These are phyloP conservation scores for Melanostoma scalare DNA, from an alignment of 2,888 invertebrate genomes.

Conservation along the genomic window DNA sequence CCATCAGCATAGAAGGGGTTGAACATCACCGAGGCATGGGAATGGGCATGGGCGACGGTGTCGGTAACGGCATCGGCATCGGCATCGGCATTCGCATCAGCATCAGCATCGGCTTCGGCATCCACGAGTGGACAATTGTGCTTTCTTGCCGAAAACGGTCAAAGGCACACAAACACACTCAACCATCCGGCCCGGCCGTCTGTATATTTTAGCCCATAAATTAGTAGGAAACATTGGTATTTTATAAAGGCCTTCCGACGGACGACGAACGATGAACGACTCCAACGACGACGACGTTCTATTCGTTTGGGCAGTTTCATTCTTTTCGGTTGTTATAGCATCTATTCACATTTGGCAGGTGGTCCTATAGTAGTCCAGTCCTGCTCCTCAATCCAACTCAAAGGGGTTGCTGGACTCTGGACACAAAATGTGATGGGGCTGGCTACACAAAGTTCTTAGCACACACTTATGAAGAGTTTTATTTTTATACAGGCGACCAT, in stretches of 20 bases:
- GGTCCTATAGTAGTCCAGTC: slow-evolving; percentile 22
- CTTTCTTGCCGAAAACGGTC: slow-evolving; percentile 74
- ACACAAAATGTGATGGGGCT: slow-evolving; percentile 43
- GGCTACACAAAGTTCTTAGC: slow-evolving; percentile 68
- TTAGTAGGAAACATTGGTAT: slow-evolving; percentile 67
- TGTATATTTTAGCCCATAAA: slow-evolving; percentile 64
- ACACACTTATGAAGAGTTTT: slow-evolving; percentile 73
- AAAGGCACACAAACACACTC: slow-evolving; percentile 66
- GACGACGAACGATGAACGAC: slow-evolving; percentile 4
- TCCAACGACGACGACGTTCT: slow-evolving; percentile 33
- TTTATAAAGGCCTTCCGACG: slow-evolving; percentile 53
- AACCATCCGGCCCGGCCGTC: slow-evolving; percentile 75
- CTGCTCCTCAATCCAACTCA: slow-evolving; percentile 19
- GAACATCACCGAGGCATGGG: slow-evolving; percentile 18
- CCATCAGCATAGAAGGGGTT: slow-evolving; percentile 62
- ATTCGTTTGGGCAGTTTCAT: slow-evolving; percentile 65
- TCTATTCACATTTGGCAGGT: slow-evolving; percentile 63
- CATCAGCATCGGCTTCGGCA: slow-evolving; percentile 19
- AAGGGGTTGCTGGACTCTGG: slow-evolving; percentile 5
- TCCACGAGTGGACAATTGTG: slow-evolving; percentile 72
- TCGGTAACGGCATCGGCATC: slow-evolving; percentile 41
- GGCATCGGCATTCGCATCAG: slow-evolving; percentile 29
- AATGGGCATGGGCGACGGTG: slow-evolving; percentile 27
- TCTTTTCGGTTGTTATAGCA: slow-evolving; percentile 48
- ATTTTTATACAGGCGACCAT: slow-evolving; percentile 73